These are phyloP conservation scores for Zootermopsis nevadensis DNA, from an alignment of 2,888 invertebrate genomes.

Conservation along the genomic window DNA sequence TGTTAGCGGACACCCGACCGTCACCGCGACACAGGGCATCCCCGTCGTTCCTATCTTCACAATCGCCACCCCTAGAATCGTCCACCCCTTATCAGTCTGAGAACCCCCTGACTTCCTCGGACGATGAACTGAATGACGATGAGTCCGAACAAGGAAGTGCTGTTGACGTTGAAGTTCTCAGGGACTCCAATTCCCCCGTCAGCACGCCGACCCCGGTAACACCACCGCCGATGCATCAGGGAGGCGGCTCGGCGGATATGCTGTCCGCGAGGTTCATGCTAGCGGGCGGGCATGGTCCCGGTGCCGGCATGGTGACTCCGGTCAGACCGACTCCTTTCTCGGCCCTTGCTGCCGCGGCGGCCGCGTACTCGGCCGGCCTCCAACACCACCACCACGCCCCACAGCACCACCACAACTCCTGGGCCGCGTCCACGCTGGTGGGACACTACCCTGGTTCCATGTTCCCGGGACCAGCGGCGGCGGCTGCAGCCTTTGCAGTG, in stretches of 20 bases:
- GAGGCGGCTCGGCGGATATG: slow-evolving; percentile 10
- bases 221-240: slow-evolving; percentile 30
- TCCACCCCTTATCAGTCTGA: slow-evolving; percentile 45
- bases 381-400: slow-evolving; percentile 41
- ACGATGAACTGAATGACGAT: slow-evolving; percentile 74
- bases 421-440: slow-evolving; percentile 48
- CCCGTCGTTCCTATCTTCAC: slow-evolving; percentile 49
- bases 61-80: slow-evolving; percentile 52
- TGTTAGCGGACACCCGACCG: slow-evolving; percentile 71
- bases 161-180: slow-evolving; percentile 83
- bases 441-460: slow-evolving; percentile 52
- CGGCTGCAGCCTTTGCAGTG: slow-evolving; percentile 47
- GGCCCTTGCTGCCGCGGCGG: slow-evolving; percentile 77
- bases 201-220: slow-evolving; percentile 43
- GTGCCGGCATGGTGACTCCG: slow-evolving; percentile 60
- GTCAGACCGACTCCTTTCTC: slow-evolving; percentile 84
- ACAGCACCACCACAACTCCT: slow-evolving; percentile 36
- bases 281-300: slow-evolving; percentile 52
- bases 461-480: slow-evolving; percentile 49
- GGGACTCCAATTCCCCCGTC: slow-evolving; percentile 47
- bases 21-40: slow-evolving; percentile 59
- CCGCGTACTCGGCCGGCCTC: slow-evolving; percentile 57
- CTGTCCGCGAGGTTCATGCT: slow-evolving; percentile 39
- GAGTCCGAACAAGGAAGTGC: slow-evolving; percentile 67
- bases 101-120: slow-evolving; percentile 67